phyloP scores from a whole-genome alignment of 1,140 invertebrate species.

The Cyclargus thomasi region DNA sequence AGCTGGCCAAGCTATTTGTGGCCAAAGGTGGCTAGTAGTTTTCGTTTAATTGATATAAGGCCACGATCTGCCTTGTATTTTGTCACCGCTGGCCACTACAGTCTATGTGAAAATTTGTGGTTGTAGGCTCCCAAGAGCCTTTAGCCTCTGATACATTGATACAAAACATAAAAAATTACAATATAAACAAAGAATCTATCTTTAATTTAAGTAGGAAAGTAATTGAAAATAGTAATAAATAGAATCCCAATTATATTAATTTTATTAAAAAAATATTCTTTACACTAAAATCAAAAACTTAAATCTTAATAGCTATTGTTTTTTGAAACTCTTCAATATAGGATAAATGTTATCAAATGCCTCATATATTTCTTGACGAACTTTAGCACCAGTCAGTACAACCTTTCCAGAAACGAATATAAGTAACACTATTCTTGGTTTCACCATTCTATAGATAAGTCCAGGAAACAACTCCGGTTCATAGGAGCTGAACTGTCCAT shows the following conservation, averaged over 20 bases:
- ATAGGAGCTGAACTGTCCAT: constrained; percentile 98
- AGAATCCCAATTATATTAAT: background rate
- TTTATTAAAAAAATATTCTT: background rate
- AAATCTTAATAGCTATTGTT: constrained; percentile 77
- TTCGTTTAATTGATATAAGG: no score
- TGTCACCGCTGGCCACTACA: no score
- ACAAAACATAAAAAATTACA: no score
- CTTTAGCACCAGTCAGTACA: constrained; percentile 98
- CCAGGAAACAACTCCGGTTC: constrained; percentile 98
- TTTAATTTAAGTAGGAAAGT: no score
- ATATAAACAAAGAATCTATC: no score
- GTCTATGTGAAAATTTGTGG: no score
- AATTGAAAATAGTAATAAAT: background rate
- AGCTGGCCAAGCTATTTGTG: no score
- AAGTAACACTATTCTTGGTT: constrained; percentile 98
- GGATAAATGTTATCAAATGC: constrained; percentile 99
- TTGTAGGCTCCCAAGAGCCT: no score
- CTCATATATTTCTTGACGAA: constrained; percentile 98
- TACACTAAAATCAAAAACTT: background rate
- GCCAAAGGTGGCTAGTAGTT: no score
- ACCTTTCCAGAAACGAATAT: constrained; percentile 99
- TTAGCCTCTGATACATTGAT: no score
- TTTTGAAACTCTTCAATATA: constrained; percentile 99
- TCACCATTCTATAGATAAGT: constrained; percentile 99
- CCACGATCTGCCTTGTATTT: no score